These are phyloP conservation scores for Orthonyx spaldingii DNA, from an alignment of 2,113 vertebrate genomes.

Conservation along the genomic window DNA sequence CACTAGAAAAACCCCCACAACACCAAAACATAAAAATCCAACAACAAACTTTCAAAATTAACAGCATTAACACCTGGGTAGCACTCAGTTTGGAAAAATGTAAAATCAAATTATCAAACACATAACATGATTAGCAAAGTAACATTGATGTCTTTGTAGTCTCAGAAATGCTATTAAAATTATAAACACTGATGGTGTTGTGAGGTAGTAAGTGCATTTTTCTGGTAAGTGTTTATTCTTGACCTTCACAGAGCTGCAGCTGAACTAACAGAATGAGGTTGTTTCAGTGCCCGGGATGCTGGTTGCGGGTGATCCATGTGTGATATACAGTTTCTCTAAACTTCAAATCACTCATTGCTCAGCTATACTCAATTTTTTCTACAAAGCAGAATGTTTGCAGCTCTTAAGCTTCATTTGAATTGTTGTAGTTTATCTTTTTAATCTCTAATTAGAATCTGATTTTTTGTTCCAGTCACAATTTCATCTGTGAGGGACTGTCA, in stretches of 20 bases:
- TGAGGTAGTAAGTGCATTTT: neutral
- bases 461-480: neutral
- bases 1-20: fast-evolving
- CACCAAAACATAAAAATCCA: neutral
- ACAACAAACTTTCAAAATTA: neutral
- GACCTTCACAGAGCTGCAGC: neutral
- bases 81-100: neutral
- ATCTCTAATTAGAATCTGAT: neutral
- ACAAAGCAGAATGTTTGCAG: neutral
- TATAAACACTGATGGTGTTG: neutral
- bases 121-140: neutral
- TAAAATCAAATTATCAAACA: neutral
- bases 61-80: neutral
- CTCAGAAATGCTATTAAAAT: neutral
- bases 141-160: neutral
- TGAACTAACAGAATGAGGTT: neutral
- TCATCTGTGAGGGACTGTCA: neutral
- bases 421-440: neutral
- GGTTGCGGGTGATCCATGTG: neutral
- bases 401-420: neutral
- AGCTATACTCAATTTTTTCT: neutral
- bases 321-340: neutral
- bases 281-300: neutral
- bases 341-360: neutral
- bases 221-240: neutral